Conservation (phyloP, 92 coral and sea anemone species). For the Diadumene lineata region DNA sequence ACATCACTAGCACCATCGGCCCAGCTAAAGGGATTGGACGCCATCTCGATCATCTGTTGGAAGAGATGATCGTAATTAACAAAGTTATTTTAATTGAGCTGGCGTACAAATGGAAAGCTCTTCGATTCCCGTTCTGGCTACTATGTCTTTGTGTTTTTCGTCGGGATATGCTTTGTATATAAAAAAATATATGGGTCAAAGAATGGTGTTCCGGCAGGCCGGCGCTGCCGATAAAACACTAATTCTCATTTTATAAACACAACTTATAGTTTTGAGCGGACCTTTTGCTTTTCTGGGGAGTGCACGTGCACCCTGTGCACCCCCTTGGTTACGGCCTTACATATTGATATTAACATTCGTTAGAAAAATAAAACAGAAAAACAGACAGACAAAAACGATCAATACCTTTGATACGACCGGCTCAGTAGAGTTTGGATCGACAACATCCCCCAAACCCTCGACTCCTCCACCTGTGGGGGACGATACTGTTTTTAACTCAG, state of each 20-base stretch:
- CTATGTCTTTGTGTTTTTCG: too few species aligned
- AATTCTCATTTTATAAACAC: too few species aligned
- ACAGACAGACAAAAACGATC: neutral
- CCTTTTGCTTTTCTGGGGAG: too few species aligned
- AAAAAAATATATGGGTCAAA: too few species aligned
- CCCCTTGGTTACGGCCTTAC: too few species aligned
- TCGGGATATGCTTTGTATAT: too few species aligned
- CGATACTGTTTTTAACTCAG: constrained; percentile 1
- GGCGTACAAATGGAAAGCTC: too few species aligned
- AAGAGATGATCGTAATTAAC: constrained; percentile 7
- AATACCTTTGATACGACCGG: constrained; percentile 50
- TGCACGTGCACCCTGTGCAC: too few species aligned
- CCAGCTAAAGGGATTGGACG: constrained; percentile 29
- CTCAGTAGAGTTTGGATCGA: constrained; percentile 37
- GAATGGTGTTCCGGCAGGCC: too few species aligned
- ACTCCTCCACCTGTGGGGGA: constrained; percentile 10
- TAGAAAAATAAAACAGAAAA: neutral
- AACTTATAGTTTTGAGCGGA: neutral
- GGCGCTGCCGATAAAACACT: too few species aligned
- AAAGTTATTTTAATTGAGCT: too few species aligned
- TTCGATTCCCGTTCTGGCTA: too few species aligned
- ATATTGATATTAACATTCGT: neutral
- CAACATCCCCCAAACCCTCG: constrained; percentile 9
- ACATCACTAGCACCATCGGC: constrained; percentile 37
- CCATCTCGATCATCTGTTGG: neutral